Percentiles rank a stretch among this genome's conserved stretches.
Conservation (phyloP, 2,113 vertebrate species). For the Ptychochromis oligacanthus region DNA sequence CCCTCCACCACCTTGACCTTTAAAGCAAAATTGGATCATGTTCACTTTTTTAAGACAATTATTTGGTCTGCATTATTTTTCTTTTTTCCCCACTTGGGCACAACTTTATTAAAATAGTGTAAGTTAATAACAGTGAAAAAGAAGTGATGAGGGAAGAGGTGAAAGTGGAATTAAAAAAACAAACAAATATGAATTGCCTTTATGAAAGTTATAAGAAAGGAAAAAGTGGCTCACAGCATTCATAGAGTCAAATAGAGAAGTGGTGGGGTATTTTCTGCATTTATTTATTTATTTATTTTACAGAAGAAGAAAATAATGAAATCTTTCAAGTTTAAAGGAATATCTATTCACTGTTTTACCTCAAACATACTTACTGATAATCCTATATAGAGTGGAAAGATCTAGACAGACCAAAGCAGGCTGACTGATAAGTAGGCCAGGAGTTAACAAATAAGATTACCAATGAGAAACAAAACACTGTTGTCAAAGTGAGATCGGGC, state of each 20-base stretch:
- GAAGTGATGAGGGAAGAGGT: constrained; percentile 67
- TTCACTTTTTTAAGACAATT: not conserved
- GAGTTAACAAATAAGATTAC: constrained; percentile 58
- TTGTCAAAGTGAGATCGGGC: constrained; percentile 74
- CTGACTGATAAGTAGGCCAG: constrained; percentile 71
- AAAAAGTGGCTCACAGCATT: constrained; percentile 47
- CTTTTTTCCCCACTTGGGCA: constrained; percentile 59
- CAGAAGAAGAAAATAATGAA: too few species aligned
- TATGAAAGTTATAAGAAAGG: constrained; percentile 41
- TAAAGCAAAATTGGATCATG: not conserved
- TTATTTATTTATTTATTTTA: too few species aligned
- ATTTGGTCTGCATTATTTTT: not conserved
- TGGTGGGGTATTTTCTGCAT: constrained; percentile 83
- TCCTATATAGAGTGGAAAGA: too few species aligned
- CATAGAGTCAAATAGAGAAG: constrained; percentile 77
- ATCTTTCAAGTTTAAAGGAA: constrained; percentile 89
- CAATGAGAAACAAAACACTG: constrained; percentile 61
- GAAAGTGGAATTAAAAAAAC: constrained; percentile 62
- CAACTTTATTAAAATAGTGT: constrained; percentile 86
- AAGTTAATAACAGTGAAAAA: constrained; percentile 81
- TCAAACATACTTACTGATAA: constrained; percentile 76
- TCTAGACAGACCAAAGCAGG: constrained; percentile 76
- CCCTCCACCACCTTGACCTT: constrained; percentile 45
- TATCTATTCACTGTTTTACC: constrained; percentile 78
- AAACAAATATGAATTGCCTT: constrained; percentile 48